Evolutionary conservation across 2,888 invertebrate species (phyloP).

Genomic region (Melanargia galathea): DNA sequence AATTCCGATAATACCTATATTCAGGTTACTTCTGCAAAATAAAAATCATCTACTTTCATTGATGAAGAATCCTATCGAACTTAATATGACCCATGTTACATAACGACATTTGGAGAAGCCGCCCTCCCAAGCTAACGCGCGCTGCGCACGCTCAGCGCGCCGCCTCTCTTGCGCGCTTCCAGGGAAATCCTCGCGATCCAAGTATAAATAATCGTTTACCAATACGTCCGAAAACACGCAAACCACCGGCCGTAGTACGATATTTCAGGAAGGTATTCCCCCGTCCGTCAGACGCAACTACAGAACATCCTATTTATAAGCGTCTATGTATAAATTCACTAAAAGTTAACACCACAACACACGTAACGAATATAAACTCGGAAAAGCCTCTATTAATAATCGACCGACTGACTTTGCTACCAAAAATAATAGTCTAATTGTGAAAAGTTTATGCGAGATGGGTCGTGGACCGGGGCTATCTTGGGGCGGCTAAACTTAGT

Average conservation of each 20-base stretch:
- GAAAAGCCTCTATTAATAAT: constrained; percentile 84
- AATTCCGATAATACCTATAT: too few relatives aligned
- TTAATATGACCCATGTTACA: not conserved
- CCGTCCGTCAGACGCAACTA: constrained; percentile 82
- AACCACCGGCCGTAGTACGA: constrained; percentile 80
- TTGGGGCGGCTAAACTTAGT: constrained; percentile 83
- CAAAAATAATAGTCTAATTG: constrained; percentile 84
- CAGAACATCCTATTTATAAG: constrained; percentile 83
- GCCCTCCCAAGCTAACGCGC: constrained; percentile 11
- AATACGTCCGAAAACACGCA: constrained; percentile 81
- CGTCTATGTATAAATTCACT: constrained; percentile 83
- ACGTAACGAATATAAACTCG: constrained; percentile 83
- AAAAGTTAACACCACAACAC: constrained; percentile 83
- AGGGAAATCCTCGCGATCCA: constrained; percentile 68
- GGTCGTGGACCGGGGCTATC: constrained; percentile 83
- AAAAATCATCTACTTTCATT: not conserved
- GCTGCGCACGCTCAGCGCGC: constrained; percentile 29
- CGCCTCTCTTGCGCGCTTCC: constrained; percentile 50
- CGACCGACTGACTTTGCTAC: constrained; percentile 83
- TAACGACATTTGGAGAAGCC: not conserved
- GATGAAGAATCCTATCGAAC: not conserved
- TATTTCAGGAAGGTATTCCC: constrained; percentile 83
- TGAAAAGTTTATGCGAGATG: constrained; percentile 83
- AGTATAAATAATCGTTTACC: constrained; percentile 82
- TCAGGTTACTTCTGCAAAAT: too few relatives aligned